phyloP scores from a whole-genome alignment of 2,113 vertebrate species.

The Plotosus lineatus region DNA sequence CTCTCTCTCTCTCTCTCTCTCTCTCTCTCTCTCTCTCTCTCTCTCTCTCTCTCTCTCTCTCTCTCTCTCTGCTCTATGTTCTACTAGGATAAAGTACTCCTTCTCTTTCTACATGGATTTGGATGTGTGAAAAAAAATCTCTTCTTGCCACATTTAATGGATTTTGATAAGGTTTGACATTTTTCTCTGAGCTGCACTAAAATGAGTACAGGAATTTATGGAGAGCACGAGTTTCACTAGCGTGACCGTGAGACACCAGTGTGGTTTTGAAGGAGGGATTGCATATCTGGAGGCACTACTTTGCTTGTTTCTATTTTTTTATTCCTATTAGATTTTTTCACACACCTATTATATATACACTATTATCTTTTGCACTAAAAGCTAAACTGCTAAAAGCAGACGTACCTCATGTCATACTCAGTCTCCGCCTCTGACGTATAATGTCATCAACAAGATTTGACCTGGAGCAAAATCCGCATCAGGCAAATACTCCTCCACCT shows the following conservation, averaged over 20 bases:
- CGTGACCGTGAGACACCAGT: background rate
- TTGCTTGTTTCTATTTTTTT: background rate
- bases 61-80: background rate
- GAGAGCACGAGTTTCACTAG: background rate
- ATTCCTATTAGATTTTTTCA: background rate
- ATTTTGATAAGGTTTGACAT: constrained; percentile 49
- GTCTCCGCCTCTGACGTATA: background rate
- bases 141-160: constrained; percentile 62
- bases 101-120: constrained; percentile 26
- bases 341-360: background rate
- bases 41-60: constrained; percentile 2
- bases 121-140: constrained; percentile 35
- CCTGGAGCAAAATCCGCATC: background rate
- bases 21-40: constrained; percentile 2
- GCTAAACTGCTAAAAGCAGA: background rate
- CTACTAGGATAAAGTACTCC: background rate
- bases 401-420: background rate
- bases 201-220: constrained; percentile 16
- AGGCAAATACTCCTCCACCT: background rate
- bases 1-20: constrained; percentile 11
- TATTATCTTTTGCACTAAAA: background rate
- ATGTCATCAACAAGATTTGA: background rate
- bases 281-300: background rate
- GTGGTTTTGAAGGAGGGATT: background rate
- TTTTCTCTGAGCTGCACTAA: background rate